These are phyloP conservation scores for Carcina quercana DNA, from an alignment of 2,888 invertebrate species.

Conservation along the genomic window DNA sequence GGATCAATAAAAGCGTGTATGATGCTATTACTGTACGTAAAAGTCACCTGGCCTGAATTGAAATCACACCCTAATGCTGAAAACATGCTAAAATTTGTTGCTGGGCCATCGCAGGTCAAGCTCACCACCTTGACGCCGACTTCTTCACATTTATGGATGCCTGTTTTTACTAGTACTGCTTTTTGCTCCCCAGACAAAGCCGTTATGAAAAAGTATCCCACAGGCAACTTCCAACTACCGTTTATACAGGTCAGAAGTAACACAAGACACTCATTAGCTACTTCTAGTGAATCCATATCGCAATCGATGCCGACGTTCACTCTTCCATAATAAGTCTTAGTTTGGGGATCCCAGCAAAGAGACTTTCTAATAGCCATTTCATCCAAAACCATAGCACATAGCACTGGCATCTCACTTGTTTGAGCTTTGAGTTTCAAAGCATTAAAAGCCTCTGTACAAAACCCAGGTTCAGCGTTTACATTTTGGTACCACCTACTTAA, in stretches of 20 bases:
- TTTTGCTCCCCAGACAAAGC: conserved; percentile 8
- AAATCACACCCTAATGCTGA: conserved; percentile 6
- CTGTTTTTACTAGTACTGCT: conserved; percentile 2
- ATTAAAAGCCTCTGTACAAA: conserved; percentile 11
- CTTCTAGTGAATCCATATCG: conserved; percentile 5
- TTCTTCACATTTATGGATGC: conserved; percentile 5
- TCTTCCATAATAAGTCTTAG: conserved; percentile 6
- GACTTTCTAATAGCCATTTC: conserved; percentile 13
- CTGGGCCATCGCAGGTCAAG: conserved; percentile 9
- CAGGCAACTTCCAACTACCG: conserved; percentile 9
- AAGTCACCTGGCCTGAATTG: not conserved
- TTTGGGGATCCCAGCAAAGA: conserved; percentile 9
- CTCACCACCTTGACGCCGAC: conserved; percentile 7
- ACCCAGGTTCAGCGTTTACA: too few species aligned
- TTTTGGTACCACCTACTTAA: too few species aligned
- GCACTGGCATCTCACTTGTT: not conserved
- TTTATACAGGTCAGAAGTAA: conserved; percentile 7
- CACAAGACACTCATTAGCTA: conserved; percentile 5
- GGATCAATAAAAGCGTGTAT: conserved; percentile 11
- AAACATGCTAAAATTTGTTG: conserved; percentile 11
- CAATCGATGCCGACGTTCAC: conserved; percentile 7
- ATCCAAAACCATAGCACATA: conserved; percentile 10
- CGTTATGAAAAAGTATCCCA: conserved; percentile 7
- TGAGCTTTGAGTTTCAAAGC: conserved; percentile 7
- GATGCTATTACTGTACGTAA: not conserved